Conservation (phyloP, 2,888 invertebrate species). For the Bibio marci region DNA sequence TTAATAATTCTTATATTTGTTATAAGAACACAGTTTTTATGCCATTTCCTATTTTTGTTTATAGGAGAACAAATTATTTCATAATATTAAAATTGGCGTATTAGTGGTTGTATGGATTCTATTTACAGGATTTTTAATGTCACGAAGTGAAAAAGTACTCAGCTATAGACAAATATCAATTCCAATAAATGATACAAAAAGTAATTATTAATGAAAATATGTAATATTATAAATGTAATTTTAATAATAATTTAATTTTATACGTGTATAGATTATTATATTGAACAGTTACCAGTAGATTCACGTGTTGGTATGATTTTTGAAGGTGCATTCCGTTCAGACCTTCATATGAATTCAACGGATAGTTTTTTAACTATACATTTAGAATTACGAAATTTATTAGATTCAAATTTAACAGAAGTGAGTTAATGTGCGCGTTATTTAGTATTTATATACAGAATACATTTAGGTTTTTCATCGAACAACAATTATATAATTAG, state of each 20-base stretch:
- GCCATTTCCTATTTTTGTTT: neutral
- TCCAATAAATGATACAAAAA: slow-evolving; percentile 32
- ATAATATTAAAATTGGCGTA: slow-evolving; percentile 32
- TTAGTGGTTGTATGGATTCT: slow-evolving; percentile 46
- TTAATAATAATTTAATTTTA: slow-evolving; percentile 17
- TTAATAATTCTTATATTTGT: neutral
- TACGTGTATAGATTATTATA: slow-evolving; percentile 3
- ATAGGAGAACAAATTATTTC: slow-evolving; percentile 21
- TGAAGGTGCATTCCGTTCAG: slow-evolving; percentile 41
- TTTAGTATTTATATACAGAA: too few species aligned
- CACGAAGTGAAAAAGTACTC: slow-evolving; percentile 46
- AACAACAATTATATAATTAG: too few species aligned
- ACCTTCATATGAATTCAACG: slow-evolving; percentile 33
- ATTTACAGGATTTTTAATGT: slow-evolving; percentile 49
- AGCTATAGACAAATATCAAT: slow-evolving; percentile 44
- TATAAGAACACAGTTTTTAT: neutral
- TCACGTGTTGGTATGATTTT: slow-evolving; percentile 35
- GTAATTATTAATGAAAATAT: slow-evolving; percentile 16
- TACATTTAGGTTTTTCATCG: too few species aligned
- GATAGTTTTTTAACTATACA: slow-evolving; percentile 31
- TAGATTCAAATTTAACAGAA: slow-evolving; percentile 9
- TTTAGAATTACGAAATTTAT: slow-evolving; percentile 24
- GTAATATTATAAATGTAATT: slow-evolving; percentile 2
- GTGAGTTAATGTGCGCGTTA: too few species aligned
- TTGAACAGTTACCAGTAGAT: slow-evolving; percentile 15